Evolutionary conservation across 2,888 invertebrate genomes (phyloP).

Genomic region (Macaria notata): DNA sequence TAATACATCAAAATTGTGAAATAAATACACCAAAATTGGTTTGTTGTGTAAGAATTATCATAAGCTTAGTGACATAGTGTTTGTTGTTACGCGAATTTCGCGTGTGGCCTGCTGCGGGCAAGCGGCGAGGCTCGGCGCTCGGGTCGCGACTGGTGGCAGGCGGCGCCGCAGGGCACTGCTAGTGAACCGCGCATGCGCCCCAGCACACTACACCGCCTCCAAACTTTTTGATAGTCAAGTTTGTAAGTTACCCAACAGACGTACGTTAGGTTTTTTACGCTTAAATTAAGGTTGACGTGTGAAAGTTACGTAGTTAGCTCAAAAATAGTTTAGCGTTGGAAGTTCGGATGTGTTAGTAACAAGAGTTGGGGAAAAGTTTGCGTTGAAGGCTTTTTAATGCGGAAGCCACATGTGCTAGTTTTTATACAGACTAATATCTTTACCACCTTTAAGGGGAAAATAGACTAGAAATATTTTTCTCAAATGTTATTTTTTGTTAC

Average conservation of each 20-base stretch:
- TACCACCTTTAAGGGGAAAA: neutral
- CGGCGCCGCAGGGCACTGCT: conserved; percentile 52
- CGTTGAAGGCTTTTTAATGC: conserved; percentile 7
- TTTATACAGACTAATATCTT: neutral
- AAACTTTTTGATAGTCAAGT: conserved; percentile 36
- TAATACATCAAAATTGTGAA: conserved; percentile 70
- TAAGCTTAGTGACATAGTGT: conserved; percentile 38
- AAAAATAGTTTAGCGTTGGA: conserved; percentile 24
- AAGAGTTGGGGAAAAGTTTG: conserved; percentile 14
- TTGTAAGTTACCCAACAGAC: conserved; percentile 29
- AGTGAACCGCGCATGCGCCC: conserved; percentile 41
- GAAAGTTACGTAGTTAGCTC: conserved; percentile 26
- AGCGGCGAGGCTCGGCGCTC: conserved; percentile 48
- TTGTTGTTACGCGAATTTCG: conserved; percentile 62
- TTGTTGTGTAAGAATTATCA: conserved; percentile 38
- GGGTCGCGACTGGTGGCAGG: conserved; percentile 52
- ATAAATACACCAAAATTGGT: conserved; percentile 58
- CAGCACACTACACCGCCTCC: conserved; percentile 17
- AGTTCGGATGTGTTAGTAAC: conserved; percentile 24
- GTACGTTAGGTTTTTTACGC: conserved; percentile 30
- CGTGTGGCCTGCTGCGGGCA: conserved; percentile 52
- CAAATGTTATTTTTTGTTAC: no score
- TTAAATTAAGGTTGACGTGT: conserved; percentile 28
- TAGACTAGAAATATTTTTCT: no score
- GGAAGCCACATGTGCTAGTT: conserved; percentile 1